A percentile compares a stretch with the other conserved stretches of the same genome.
Evolutionary conservation across 2,888 invertebrate species (phyloP).

Genomic region (Ceratothoa steindachneri): DNA sequence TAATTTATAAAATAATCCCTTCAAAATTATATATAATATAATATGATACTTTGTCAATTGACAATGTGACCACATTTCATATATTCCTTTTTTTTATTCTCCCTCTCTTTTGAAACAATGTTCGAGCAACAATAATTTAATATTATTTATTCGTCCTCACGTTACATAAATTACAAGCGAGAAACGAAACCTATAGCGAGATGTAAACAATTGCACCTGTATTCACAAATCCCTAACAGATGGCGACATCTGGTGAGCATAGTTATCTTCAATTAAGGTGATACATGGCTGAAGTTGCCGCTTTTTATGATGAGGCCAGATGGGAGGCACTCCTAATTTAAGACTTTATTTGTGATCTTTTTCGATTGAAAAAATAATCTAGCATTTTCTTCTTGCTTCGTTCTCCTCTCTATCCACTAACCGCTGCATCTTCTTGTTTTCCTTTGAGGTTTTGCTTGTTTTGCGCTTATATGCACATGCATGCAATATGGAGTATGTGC

Average conservation of each 20-base stretch:
- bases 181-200: background rate
- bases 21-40: no score
- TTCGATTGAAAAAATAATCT: background rate
- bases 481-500: no score
- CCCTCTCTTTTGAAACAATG: no score
- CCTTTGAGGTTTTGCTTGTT: no score
- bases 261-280: constrained; percentile 12
- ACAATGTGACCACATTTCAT: no score
- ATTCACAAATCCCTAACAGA: background rate
- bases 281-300: constrained; percentile 5
- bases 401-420: no score
- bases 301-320: background rate
- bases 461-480: no score
- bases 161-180: background rate
- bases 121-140: no score
- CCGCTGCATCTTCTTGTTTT: no score
- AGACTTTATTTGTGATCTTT: background rate
- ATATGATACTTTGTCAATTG: no score
- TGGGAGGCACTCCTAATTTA: background rate
- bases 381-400: background rate
- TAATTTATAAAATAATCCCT: no score
- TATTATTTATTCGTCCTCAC: background rate
- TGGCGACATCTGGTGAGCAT: background rate
- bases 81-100: no score
- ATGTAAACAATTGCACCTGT: constrained; percentile 13